Evolutionary conservation across 1,140 invertebrate species (phyloP), one percentile per base, ranked within the genome.

Genomic region (Streblospio benedicti): DNA sequence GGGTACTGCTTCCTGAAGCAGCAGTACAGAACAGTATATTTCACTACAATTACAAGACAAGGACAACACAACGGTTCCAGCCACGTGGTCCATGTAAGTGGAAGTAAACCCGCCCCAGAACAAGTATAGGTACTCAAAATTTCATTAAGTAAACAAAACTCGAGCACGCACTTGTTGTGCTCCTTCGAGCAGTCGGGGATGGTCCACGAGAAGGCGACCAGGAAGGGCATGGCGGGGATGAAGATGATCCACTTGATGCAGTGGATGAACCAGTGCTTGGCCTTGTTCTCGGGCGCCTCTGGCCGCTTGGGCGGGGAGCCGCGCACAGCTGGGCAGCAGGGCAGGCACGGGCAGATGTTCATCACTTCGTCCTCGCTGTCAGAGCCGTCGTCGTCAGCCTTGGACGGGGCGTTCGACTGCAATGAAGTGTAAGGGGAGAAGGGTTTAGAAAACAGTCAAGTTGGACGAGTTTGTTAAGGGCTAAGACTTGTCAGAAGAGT

Each of bases 241-340:
- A 62, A 62, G 47, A 62, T n/a, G 43, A 62, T 52, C 58, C 57
- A 63, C 30, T 43, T 32, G 20, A 63, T 16, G 30, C 61, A 14
- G 47, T 43, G 47, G 25, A 41, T 62, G 9, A 28, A 16, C 61
- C 61, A 63, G 4, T 61, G 20, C 23, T n/a, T 5, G 9, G 58
- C 61, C 2, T 30, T 59, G 23, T 62, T 44, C 5, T 47, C 16
- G 16, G 56, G 31, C 3, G n/a, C n/a, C 9, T 28, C 27, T 43
- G 33, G n/a, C 38, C 14, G 18, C 20, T 14, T 35, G 16, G 35
- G 35, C 41, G 56, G 52, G 31, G 25, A 16, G 16, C 38, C 38
- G 18, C 58, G 55, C 9, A 60, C 44, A 28, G 30, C 49, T 2
- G 57, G 57, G 25, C 57, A 59, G 9, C 57, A 59, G 4, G 57